Evolutionary conservation across 2,113 vertebrate genomes (phyloP), one percentile per base, ranked within the genome.

Genomic region (Asarcornis scutulata): DNA sequence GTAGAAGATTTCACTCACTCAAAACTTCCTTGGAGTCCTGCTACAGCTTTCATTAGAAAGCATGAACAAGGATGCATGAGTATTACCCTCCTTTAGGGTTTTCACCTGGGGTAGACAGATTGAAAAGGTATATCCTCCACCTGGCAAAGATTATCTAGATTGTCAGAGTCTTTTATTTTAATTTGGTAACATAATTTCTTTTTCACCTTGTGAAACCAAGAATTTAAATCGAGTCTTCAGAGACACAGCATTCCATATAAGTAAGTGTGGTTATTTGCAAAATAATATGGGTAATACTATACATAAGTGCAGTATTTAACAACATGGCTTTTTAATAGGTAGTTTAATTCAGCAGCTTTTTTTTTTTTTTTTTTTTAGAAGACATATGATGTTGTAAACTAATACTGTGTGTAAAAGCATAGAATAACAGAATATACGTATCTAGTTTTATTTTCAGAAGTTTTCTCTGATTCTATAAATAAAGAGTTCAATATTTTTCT

Each of bases 201-300:
- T 72, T 95, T 91, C 77, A 93, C 56, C 50, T 94, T 87, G 63
- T 38, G 94, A 95, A 88, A 63, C 32, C 74, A 50, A 92, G 74
- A 94, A 69, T 17, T 83, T 73, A 95, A 96, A 90, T 64, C 21
- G 25, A 79, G 9, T 75, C 68, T 93, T 94, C 52, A 76, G 85
- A 96, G 77, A 74, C 38, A 85, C 32, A 84, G 15, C 27, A 34
- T 4, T 58, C 7, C 11, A 9, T 60, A 12, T 69, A 77, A 71
- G 3, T 9, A 77, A 74, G 3, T 7, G 8, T 64, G 21, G 12
- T 25, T 77, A 32, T 79, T 64, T 4, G 0, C 60, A 55, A 84
- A 78, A 78, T 46, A 0, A 31, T 32, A 38, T 2, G 15, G 29
- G 7, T 13, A n/a, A n/a, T 31, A 13, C 4, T 67, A 15, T 32